These are phyloP conservation scores for Drosophila melanogaster DNA, from an alignment of 1,140 invertebrate species.

Conservation along the genomic window Release_6_plus_ISO1_MT NT_037436.4:10412501-10413000, in stretches of 20 bases:
- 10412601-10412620: no score
- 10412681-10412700: no score
- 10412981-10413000: constrained; percentile 8
- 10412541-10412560: no score
- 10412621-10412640: no score
- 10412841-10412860: constrained; percentile 25
- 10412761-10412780: constrained; percentile 70
- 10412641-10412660: no score
- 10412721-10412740: no score
- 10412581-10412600: no score
- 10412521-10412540: constrained; percentile 72
- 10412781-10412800: constrained; percentile 85
- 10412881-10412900: constrained; percentile 10
- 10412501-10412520: neutral
- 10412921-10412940: constrained; percentile 11
- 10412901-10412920: constrained; percentile 10
- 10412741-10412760: no score
- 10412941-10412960: neutral
- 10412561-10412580: no score
- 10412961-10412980: constrained; percentile 8
- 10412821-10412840: constrained; percentile 59
- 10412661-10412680: no score
- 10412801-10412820: constrained; percentile 13
- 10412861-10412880: constrained; percentile 41
- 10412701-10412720: no score